Conservation (phyloP, 2,797 vertebrate genomes). For the Phyllotis vaccarum region DNA sequence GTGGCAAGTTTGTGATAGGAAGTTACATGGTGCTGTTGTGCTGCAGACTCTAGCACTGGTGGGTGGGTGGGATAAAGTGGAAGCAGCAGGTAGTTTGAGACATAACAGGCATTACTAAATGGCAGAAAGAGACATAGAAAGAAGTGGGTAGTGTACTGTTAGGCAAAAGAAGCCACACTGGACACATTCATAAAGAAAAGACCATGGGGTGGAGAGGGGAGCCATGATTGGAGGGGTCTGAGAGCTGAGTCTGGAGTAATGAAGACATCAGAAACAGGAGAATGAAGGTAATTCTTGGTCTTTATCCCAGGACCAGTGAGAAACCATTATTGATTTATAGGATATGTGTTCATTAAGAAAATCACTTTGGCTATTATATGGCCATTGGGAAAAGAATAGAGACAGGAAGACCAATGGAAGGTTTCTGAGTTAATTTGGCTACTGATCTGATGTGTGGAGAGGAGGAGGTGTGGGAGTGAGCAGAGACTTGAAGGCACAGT, state of each 20-base stretch:
- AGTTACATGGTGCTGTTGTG: not conserved
- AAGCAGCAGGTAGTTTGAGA: not conserved
- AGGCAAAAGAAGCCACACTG: not conserved
- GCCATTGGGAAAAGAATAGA: not conserved
- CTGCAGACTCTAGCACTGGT: not conserved
- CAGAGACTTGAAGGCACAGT: not conserved
- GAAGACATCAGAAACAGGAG: not conserved
- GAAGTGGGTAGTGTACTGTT: not conserved
- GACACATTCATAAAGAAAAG: not conserved
- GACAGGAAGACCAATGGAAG: not conserved
- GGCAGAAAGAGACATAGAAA: not conserved
- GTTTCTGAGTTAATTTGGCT: not conserved
- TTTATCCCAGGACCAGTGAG: not conserved
- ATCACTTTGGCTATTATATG: not conserved
- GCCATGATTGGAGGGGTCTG: not conserved
- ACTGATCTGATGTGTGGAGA: not conserved
- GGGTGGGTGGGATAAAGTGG: not conserved
- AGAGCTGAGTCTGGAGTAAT: not conserved
- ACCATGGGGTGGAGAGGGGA: not conserved
- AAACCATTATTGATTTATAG: not conserved
- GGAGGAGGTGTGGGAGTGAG: not conserved
- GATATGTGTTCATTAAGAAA: constrained; percentile 20
- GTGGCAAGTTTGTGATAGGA: not conserved
- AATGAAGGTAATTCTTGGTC: not conserved
- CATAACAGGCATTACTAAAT: not conserved